Percentiles rank a stretch among this genome's conserved stretches.
Conservation (phyloP, 2,888 invertebrate genomes). For the Drosophila pegasa region DNA sequence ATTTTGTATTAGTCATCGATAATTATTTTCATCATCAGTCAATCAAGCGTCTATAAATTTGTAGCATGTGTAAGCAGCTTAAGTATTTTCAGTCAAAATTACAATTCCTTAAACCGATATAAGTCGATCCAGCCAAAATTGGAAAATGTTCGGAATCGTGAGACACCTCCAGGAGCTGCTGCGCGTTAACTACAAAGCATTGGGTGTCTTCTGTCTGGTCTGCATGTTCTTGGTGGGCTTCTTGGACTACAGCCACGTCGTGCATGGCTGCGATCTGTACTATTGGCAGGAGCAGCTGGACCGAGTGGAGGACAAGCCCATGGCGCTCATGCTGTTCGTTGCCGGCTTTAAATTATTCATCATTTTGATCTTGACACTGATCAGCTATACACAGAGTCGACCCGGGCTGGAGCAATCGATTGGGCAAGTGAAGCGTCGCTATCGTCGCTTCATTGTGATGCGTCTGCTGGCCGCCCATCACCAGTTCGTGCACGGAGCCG, state of each 20-base stretch:
- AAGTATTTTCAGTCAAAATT: constrained; percentile 42
- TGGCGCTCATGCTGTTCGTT: constrained; percentile 43
- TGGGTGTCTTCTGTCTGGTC: constrained; percentile 15
- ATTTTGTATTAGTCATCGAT: too few relatives aligned
- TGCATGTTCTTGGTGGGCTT: constrained; percentile 22
- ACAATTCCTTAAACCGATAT: background rate
- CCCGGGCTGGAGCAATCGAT: constrained; percentile 21
- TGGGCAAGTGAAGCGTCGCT: constrained; percentile 75
- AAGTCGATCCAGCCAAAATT: background rate
- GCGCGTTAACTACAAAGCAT: constrained; percentile 7
- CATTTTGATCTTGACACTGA: constrained; percentile 37
- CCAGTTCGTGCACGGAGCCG: constrained; percentile 27
- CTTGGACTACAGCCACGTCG: constrained; percentile 40
- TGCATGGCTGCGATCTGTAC: constrained; percentile 45
- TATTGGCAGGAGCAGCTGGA: constrained; percentile 46
- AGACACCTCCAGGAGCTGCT: constrained; percentile 11
- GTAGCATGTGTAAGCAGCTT: background rate
- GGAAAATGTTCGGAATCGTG: constrained; percentile 31
- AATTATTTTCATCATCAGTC: too few relatives aligned
- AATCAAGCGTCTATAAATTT: background rate
- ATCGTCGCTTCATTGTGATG: constrained; percentile 79
- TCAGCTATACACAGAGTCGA: constrained; percentile 20
- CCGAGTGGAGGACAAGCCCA: constrained; percentile 29
- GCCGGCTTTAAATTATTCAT: constrained; percentile 38
- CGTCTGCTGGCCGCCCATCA: constrained; percentile 78